Evolutionary conservation across 2,797 vertebrate genomes (phyloP).

Genomic region (Microctenopoma lineatum): DNA sequence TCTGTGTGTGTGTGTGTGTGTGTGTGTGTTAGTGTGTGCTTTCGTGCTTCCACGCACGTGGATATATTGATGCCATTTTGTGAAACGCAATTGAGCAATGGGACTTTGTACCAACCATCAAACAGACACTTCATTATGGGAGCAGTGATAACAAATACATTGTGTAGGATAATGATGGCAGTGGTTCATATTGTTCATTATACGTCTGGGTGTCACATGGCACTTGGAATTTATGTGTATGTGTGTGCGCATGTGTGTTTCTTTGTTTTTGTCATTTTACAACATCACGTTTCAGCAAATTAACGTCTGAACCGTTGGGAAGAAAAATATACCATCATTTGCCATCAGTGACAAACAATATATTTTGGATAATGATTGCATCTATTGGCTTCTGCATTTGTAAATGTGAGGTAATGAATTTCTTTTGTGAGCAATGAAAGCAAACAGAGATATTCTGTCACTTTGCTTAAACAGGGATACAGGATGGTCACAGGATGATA

Average conservation of each 20-base stretch:
- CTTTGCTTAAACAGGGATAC: conserved; percentile 57
- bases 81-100: conserved; percentile 78
- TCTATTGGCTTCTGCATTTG: conserved; percentile 73
- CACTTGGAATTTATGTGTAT: conserved; percentile 63
- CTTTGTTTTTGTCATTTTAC: conserved; percentile 79
- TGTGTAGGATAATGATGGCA: conserved; percentile 81
- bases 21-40: conserved; percentile 40
- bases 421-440: conserved; percentile 68
- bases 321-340: conserved; percentile 79
- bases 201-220: conserved; percentile 71
- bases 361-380: conserved; percentile 78
- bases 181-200: conserved; percentile 80
- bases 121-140: conserved; percentile 81
- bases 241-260: conserved; percentile 24
- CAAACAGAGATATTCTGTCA: conserved; percentile 72
- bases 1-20: conserved; percentile 38
- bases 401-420: conserved; percentile 77
- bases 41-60: conserved; percentile 35
- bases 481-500: conserved; percentile 45
- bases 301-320: conserved; percentile 74
- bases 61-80: conserved; percentile 77
- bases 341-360: conserved; percentile 78
- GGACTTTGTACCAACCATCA: conserved; percentile 78
- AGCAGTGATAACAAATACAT: conserved; percentile 79
- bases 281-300: conserved; percentile 80